phyloP scores from a whole-genome alignment of 2,113 vertebrate genomes.

The Eidolon helvum region DNA sequence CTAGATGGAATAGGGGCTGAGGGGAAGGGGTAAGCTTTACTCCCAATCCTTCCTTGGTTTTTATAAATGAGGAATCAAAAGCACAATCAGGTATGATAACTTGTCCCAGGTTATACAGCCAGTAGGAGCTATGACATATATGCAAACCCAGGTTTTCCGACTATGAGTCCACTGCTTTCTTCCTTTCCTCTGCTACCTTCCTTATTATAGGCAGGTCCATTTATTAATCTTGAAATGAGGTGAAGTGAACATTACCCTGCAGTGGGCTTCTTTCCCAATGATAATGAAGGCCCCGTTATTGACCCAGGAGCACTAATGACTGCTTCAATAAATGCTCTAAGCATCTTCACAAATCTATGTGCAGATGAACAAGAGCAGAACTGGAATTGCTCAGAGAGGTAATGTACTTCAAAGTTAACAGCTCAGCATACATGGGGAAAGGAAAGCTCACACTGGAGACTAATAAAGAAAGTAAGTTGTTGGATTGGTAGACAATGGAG shows the following conservation, averaged over 20 bases:
- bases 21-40: not conserved
- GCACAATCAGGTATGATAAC: not conserved
- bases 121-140: not conserved
- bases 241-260: not conserved
- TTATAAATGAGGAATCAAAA: not conserved
- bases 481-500: not conserved
- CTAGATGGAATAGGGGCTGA: not conserved
- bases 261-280: not conserved
- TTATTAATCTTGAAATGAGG: not conserved
- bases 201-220: not conserved
- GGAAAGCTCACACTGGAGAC: not conserved
- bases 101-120: not conserved
- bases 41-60: not conserved
- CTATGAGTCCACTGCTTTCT: not conserved
- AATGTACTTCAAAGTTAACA: not conserved
- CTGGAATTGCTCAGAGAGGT: not conserved
- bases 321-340: not conserved
- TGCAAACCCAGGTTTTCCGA: not conserved
- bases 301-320: not conserved
- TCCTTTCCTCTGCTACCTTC: not conserved
- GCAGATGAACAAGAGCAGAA: not conserved
- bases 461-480: not conserved
- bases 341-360: not conserved
- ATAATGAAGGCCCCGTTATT: not conserved
- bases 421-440: not conserved